Evolutionary conservation across 2,888 invertebrate genomes (phyloP).

Genomic region (Ormyrus pomaceus): DNA sequence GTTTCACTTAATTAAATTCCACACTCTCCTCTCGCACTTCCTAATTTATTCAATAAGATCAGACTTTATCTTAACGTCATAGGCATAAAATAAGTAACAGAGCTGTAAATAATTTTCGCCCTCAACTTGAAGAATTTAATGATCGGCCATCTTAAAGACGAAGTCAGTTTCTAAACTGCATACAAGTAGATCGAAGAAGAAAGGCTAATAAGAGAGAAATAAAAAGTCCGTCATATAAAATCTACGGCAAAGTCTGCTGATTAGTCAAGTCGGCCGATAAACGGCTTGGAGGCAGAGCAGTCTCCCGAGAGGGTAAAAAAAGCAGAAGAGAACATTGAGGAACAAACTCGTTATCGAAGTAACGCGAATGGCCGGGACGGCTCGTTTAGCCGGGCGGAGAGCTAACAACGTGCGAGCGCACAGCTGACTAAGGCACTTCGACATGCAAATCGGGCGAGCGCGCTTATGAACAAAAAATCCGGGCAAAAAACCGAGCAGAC

Average conservation of each 20-base stretch:
- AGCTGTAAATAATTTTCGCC: no score
- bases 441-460: constrained; percentile 67
- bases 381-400: constrained; percentile 59
- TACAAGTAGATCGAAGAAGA: not conserved
- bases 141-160: no score
- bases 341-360: constrained; percentile 55
- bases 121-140: no score
- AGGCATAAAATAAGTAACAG: no score
- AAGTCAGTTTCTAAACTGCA: no score
- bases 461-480: constrained; percentile 27
- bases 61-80: no score
- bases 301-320: not conserved
- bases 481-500: not conserved
- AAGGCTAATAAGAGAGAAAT: not conserved
- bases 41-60: no score
- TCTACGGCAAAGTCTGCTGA: constrained; percentile 8
- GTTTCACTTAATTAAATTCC: no score
- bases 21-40: not conserved
- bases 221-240: not conserved
- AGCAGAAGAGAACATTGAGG: constrained; percentile 11
- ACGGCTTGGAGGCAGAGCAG: constrained; percentile 8
- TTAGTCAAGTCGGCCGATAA: constrained; percentile 13
- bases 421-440: constrained; percentile 68
- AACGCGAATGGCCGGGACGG: constrained; percentile 57
- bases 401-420: constrained; percentile 52